Evolutionary conservation across 2,888 invertebrate species (phyloP), one percentile per base, ranked within the genome.

Genomic region (Xylocampa areola): DNA sequence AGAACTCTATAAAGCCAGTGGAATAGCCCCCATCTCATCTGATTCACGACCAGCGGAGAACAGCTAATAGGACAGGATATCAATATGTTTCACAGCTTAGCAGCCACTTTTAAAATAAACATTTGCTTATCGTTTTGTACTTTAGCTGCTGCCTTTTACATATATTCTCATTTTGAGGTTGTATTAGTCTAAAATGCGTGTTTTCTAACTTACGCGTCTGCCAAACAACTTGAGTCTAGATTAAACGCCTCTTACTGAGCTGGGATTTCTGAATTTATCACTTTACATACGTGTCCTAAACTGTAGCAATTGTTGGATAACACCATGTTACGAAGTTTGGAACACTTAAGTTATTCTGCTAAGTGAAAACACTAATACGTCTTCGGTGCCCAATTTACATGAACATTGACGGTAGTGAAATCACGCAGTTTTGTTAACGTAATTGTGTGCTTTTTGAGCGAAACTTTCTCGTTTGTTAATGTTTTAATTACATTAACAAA

Each of bases 1-100:
- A 73, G 67, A 69, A 77, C 77, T 79, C 69, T 68, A 76, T 79
- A 77, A 79, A 76, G 55, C 69, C 44, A 41, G 35, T 43, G 58
- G 64, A 73, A 71, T 71, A 69, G 67, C 65, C 64, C 62, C 63
- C 52, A 71, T 72, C 52, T 48, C 52, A 27, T 54, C 61, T 63
- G 63, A 75, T 70, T 63, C 59, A 59, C 62, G 41, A 33, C 29
- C 57, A 47, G 49, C 52, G 19, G 37, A 55, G 52, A 73, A 62
- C 67, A 49, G 50, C 58, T 68, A 68, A 77, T 72, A 74, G 65
- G 53, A 58, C 23, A 23, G 50, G 55, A 60, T 64, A 61, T 51
- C 69, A 65, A 64, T 61, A 45, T 68, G 44, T 73, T 64, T 33
- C n/a, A 25, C 17, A 36, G 60, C 59, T 63, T 52, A 54, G 19